Evolutionary conservation across 2,797 vertebrate species (phyloP), one percentile per base, ranked within the genome.

Genomic region (Neosilurus mollespiculum): DNA sequence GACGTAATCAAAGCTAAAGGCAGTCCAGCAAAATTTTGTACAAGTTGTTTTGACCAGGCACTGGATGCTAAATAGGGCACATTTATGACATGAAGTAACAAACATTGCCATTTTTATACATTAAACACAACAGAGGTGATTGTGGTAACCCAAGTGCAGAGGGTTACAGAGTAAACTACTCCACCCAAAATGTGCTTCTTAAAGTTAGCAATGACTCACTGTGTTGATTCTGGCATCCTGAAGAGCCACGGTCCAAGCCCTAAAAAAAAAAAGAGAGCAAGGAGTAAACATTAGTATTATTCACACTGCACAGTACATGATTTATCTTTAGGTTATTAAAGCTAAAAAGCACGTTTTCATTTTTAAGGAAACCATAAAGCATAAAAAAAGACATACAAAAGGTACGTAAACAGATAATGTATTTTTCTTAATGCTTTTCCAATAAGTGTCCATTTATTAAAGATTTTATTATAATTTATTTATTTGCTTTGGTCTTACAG

Each of bases 201-300:
- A 30, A 49, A 66, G n/a, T 69, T 56, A 79, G 58, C n/a, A 88
- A 70, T 84, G 84, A 94, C 96, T 97, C 91, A 99, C 97, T 66
- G 93, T 87, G 84, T 97, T 98, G 83, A 96, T 94, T 92, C 96
- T 95, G 86, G 97, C 95, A 58, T 98, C 97, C 90, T 97, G 96
- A 11, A 99, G 95, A 81, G 96, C 96, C 94, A 98, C 96, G 86
- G 95, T 95, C 98, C 98, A 99, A 37, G 97, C 97, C 87, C 98
- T 99, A 89, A 12, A 14, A 24, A 91, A 84, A 58, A 83, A 84
- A 86, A 86, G 1, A 51, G 3, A 71, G 4, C 0, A 15, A 54
- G 49, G 24, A 58, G 61, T 43, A 67, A 83, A 72, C 58, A 78
- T 80, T 37, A 76, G 18, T 26, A 15, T 24, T 61, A 61, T 62